Base-by-base conservation (phyloP, 2,888 invertebrate species). In the Sphaerophoria rueppellii region DNA sequence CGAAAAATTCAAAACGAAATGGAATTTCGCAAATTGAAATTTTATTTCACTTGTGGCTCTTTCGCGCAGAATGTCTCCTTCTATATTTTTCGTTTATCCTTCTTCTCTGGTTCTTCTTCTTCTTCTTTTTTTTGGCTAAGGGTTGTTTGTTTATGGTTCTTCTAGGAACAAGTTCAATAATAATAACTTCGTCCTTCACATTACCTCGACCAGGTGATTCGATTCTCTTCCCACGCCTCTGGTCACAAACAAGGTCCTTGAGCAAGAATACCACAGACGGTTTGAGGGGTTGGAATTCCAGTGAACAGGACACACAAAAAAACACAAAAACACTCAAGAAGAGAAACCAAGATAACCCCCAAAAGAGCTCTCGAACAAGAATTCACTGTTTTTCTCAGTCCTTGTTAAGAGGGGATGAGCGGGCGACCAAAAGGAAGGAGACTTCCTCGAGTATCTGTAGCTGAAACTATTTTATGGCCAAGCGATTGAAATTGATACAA, bases 11-110 rank as follows among this genome's bases (percentile, higher is more conserved):
- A 83, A 70, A 77, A 85, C 37, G 52, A 90, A 67, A 89, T 87
- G 88, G 89, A 89, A 89, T 90, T 90, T 89, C 89, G 87, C 90
- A 90, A 90, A 90, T 90, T 90, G 90, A 90, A 90, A 90, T 90
- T 90, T 90, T 90, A 90, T 90, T 90, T 90, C 90, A 90, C 81
- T 85, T 85, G 79, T 83, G 83, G 83, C 83, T 79, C 61, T 37
- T 67, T 58, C 57, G 55, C 57, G 55, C 65, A 52, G 71, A 58
- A 74, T 69, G 67, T 75, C 61, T 40, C 7, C 67, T 54, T 55
- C 58, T 55, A 14, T 12, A 14, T 12, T 43, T 24, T 9, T 5
- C 24, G 16, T 9, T 34, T 34, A 16, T 6, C 16, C n/a, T n/a
- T 50, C 52, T 57, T 69, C 61, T 78, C 43, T 43, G 60, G 61